Evolutionary conservation across 2,888 invertebrate species (phyloP), one percentile per base, ranked within the genome.

Genomic region (Trichacis sp.): DNA sequence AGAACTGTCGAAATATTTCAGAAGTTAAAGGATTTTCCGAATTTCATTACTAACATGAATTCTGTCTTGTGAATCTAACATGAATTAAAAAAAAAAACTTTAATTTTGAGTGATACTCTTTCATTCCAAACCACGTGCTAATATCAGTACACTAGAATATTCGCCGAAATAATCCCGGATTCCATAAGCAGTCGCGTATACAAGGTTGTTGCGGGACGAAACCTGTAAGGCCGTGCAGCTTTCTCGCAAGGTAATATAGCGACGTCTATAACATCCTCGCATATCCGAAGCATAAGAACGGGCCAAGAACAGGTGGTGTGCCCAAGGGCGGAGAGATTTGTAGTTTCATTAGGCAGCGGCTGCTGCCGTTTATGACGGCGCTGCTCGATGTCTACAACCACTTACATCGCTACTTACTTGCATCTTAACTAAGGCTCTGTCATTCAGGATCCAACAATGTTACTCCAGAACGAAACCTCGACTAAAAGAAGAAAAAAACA

Each of bases 281-380:
- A 68, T 63, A 63, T 6, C n/a, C 33, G 33, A 33, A 33, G 62
- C 60, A 54, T 64, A 68, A 63, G 60, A 68, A 68, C 63, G 69
- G 73, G 71, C 77, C 73, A 74, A 80, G 78, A 82, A 79, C 81
- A 82, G 81, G 81, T 80, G 82, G 80, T 80, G 80, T 73, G 80
- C 77, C 81, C 76, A 77, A 79, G 76, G 79, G 77, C 76, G 73
- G 74, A 76, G 81, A 84, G 83, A 84, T 84, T 84, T 84, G 84
- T 84, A 83, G 84, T 84, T 84, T 84, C 84, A 84, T 84, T 84
- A 84, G 81, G 82, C 78, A 74, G 74, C 82, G 79, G 79, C 77
- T 81, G 82, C 78, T 82, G 81, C 81, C 83, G 82, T 82, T 82
- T 82, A 83, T 77, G 76, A 83, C 78, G 76, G 69, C 73, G 73